Percentiles rank a stretch among this genome's conserved stretches.
Conservation (phyloP, 2,797 vertebrate genomes). For the Mormyrops boulengeri region DNA sequence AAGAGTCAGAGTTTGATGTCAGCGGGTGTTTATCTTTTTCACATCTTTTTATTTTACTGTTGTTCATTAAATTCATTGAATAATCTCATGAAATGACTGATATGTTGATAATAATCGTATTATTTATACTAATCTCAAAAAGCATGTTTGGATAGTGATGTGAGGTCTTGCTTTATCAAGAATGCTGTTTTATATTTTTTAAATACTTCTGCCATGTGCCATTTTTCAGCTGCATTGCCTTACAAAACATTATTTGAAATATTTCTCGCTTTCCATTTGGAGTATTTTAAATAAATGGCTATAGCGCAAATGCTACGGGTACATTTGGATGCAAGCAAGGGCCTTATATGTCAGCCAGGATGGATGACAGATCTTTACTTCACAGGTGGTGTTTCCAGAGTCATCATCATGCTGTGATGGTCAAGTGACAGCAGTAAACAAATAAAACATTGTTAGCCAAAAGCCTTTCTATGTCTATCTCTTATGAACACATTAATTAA, state of each 20-base stretch:
- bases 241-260: slow-evolving; percentile 26
- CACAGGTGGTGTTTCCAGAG: background rate
- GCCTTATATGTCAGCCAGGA: background rate
- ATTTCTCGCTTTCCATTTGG: slow-evolving; percentile 16
- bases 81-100: background rate
- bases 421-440: background rate
- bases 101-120: background rate
- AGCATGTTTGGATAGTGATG: background rate
- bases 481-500: background rate
- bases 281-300: slow-evolving; percentile 25
- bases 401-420: background rate
- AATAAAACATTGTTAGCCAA: background rate
- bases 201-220: slow-evolving; percentile 28
- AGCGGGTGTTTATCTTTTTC: background rate
- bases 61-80: background rate
- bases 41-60: background rate
- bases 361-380: background rate
- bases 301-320: slow-evolving; percentile 12
- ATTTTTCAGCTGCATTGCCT: background rate
- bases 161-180: slow-evolving; percentile 35
- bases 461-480: background rate
- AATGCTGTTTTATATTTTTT: slow-evolving; percentile 37
- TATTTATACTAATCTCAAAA: background rate
- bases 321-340: background rate
- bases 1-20: slow-evolving; percentile 31